Evolutionary conservation across 2,113 vertebrate species (phyloP).

Genomic region (Malurus alboscapulatus): DNA sequence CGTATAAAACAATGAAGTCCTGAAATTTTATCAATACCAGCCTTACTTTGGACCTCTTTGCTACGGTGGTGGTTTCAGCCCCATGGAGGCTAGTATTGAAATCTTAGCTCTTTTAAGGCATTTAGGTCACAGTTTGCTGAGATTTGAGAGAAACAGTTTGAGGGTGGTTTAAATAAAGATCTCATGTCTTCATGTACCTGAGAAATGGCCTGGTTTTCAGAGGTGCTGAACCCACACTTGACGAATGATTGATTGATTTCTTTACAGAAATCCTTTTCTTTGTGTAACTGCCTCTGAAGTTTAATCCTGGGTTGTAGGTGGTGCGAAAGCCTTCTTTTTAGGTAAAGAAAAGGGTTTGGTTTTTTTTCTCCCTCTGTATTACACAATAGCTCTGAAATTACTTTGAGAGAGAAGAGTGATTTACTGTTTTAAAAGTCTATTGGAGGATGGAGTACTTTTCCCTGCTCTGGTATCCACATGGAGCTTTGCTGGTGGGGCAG

Average conservation of each 20-base stretch:
- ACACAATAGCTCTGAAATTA: slow-evolving; percentile 24
- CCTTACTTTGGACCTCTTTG: neutral
- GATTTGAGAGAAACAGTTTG: slow-evolving; percentile 2
- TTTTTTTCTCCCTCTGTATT: slow-evolving; percentile 3
- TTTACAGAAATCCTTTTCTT: slow-evolving; percentile 48
- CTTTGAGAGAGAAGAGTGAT: neutral
- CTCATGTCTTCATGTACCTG: slow-evolving; percentile 40
- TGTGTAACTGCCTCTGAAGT: slow-evolving; percentile 30
- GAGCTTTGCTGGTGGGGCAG: neutral
- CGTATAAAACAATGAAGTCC: neutral
- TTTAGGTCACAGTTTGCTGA: slow-evolving; percentile 15
- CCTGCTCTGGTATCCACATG: neutral
- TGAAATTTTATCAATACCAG: slow-evolving; percentile 38
- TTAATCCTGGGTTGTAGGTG: slow-evolving; percentile 58
- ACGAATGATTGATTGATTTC: slow-evolving; percentile 55
- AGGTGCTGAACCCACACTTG: slow-evolving; percentile 60
- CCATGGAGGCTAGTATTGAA: neutral
- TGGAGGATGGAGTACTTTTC: neutral
- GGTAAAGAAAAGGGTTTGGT: neutral
- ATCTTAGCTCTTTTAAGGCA: neutral
- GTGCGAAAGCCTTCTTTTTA: slow-evolving; percentile 46
- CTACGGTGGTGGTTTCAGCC: neutral
- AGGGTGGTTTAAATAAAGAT: slow-evolving; percentile 45
- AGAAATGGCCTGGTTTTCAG: slow-evolving; percentile 48
- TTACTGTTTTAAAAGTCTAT: neutral